Percentiles rank a stretch among this genome's conserved stretches.
phyloP scores from a whole-genome alignment of 2,797 vertebrate genomes.

The Agapornis canus region DNA sequence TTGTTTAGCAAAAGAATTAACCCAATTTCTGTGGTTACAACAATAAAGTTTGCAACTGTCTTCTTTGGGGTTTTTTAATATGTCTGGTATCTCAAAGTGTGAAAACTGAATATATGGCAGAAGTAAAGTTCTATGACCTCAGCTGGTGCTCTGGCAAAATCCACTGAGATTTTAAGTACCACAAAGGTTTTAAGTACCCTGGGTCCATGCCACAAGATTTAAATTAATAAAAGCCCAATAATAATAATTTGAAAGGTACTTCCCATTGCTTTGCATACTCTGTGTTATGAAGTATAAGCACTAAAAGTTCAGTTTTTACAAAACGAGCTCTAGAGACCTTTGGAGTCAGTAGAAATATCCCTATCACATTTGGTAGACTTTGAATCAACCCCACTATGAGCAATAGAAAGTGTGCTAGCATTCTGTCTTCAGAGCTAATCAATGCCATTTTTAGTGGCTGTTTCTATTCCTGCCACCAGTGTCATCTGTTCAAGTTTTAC shows the following conservation, averaged over 20 bases:
- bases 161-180: neutral
- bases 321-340: neutral
- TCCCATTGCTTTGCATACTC: neutral
- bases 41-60: neutral
- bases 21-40: neutral
- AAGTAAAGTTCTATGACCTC: neutral
- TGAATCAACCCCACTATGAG: neutral
- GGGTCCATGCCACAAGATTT: neutral
- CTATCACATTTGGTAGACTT: neutral
- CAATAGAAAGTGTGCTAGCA: neutral
- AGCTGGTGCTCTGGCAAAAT: neutral
- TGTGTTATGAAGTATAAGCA: neutral
- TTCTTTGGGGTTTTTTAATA: neutral
- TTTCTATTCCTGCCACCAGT: neutral
- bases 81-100: neutral
- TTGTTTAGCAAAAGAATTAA: neutral
- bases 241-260: neutral
- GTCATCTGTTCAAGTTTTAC: neutral
- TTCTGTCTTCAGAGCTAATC: neutral
- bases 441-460: neutral
- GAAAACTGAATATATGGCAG: neutral
- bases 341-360: neutral
- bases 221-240: neutral
- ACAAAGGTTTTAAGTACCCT: neutral
- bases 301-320: neutral